Conservation (phyloP, 2,888 invertebrate genomes). For the Nymphalis c-album region DNA sequence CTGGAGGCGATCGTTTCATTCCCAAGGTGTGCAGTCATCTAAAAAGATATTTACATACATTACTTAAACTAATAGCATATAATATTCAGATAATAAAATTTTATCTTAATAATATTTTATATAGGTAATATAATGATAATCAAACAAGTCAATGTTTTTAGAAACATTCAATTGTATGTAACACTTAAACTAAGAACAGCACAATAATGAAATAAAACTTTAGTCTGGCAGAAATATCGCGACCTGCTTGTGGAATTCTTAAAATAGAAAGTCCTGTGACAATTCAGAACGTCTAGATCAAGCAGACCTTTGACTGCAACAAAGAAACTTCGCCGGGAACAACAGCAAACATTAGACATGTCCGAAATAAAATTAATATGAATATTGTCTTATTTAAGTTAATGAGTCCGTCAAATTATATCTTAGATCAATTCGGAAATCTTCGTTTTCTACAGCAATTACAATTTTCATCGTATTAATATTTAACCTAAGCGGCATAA, state of each 20-base stretch:
- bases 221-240: constrained; percentile 16
- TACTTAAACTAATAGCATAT: too few relatives aligned
- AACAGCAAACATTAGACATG: constrained; percentile 19
- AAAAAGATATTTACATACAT: too few relatives aligned
- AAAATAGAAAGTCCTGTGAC: constrained; percentile 29
- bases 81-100: too few relatives aligned
- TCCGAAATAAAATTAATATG: background rate
- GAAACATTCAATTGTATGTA: background rate
- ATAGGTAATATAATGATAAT: too few relatives aligned
- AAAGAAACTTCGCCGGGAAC: constrained; percentile 22
- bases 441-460: too few relatives aligned
- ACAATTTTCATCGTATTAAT: too few relatives aligned
- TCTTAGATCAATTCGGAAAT: too few relatives aligned
- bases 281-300: constrained; percentile 31
- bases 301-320: constrained; percentile 32
- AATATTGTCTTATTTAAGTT: background rate
- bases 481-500: too few relatives aligned
- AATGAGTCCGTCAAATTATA: too few relatives aligned
- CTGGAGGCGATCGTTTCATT: too few relatives aligned
- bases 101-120: too few relatives aligned
- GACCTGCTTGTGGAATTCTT: constrained; percentile 20
- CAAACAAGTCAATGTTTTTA: background rate
- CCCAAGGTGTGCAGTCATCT: too few relatives aligned
- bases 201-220: constrained; percentile 17
- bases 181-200: background rate